These are phyloP conservation scores for Siniperca obscura DNA, from an alignment of 2,797 vertebrate genomes.

Conservation along the genomic window DNA sequence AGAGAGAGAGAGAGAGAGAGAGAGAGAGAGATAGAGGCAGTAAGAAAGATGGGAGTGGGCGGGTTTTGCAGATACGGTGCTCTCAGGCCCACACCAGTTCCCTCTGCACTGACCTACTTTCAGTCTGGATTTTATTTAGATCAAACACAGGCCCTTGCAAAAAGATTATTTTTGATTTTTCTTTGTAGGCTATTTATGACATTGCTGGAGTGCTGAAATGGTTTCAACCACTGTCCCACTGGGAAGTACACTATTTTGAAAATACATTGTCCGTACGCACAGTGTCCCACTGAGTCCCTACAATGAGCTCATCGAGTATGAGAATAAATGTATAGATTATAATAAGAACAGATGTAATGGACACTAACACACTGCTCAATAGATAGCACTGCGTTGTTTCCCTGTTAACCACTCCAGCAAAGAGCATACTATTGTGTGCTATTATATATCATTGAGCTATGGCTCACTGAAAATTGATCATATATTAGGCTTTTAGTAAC, in stretches of 20 bases:
- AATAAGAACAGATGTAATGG: slow-evolving; percentile 31
- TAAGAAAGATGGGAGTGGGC: slow-evolving; percentile 68
- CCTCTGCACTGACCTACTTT: slow-evolving; percentile 86
- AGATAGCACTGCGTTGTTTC: slow-evolving; percentile 2
- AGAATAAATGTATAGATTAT: slow-evolving; percentile 35
- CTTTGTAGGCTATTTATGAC: slow-evolving; percentile 81
- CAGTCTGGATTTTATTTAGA: slow-evolving; percentile 83
- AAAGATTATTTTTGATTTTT: slow-evolving; percentile 78
- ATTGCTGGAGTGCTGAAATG: slow-evolving; percentile 69
- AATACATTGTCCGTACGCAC: slow-evolving; percentile 34
- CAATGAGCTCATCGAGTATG: slow-evolving; percentile 27
- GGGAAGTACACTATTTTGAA: slow-evolving; percentile 68
- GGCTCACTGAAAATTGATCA: slow-evolving; percentile 34
- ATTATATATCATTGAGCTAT: slow-evolving; percentile 26
- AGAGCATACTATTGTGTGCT: neutral
- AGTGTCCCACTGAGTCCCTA: slow-evolving; percentile 31
- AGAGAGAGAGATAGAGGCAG: slow-evolving; percentile 36
- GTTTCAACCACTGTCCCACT: slow-evolving; percentile 66
- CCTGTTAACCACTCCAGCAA: slow-evolving; percentile 13
- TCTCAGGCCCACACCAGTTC: slow-evolving; percentile 84
- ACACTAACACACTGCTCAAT: slow-evolving; percentile 13
- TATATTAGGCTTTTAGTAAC: neutral
- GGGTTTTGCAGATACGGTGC: slow-evolving; percentile 77
- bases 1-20: slow-evolving; percentile 20
- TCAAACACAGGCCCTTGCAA: slow-evolving; percentile 77